Evolutionary conservation across 2,113 vertebrate species (phyloP).

Genomic region (Etheostoma spectabile): DNA sequence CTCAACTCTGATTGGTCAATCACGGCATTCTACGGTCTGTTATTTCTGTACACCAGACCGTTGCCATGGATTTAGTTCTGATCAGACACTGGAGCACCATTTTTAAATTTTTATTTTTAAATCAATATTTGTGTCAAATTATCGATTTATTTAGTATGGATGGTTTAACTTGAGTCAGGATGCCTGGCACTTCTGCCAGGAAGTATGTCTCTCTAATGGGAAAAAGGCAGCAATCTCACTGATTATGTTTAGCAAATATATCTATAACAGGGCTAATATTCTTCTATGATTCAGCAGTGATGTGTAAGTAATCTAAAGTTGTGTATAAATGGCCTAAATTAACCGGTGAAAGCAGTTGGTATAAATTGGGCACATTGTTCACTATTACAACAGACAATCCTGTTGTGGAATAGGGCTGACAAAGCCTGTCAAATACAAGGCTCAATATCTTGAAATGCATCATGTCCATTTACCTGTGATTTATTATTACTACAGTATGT

Average conservation of each 20-base stretch:
- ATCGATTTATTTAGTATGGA: no score
- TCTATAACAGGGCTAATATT: neutral
- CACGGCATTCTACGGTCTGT: no score
- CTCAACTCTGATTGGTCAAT: no score
- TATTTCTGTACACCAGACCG: no score
- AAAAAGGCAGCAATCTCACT: neutral
- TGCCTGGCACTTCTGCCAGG: neutral
- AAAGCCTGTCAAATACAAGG: neutral
- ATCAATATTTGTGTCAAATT: no score
- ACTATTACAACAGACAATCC: neutral
- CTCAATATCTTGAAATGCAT: slow-evolving; percentile 12
- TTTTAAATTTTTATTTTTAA: no score
- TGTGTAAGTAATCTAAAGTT: neutral
- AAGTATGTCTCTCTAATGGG: neutral
- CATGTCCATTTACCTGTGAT: slow-evolving; percentile 25
- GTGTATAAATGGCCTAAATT: neutral
- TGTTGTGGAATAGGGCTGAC: neutral
- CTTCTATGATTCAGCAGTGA: neutral
- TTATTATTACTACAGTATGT: slow-evolving; percentile 1
- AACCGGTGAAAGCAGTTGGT: neutral
- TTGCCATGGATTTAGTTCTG: no score
- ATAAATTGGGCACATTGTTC: neutral
- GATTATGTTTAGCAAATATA: slow-evolving; percentile 1
- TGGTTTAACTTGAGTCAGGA: no score
- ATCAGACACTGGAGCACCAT: no score